Base-by-base conservation (phyloP, 2,797 vertebrate species). In the Sternotherus odoratus region DNA sequence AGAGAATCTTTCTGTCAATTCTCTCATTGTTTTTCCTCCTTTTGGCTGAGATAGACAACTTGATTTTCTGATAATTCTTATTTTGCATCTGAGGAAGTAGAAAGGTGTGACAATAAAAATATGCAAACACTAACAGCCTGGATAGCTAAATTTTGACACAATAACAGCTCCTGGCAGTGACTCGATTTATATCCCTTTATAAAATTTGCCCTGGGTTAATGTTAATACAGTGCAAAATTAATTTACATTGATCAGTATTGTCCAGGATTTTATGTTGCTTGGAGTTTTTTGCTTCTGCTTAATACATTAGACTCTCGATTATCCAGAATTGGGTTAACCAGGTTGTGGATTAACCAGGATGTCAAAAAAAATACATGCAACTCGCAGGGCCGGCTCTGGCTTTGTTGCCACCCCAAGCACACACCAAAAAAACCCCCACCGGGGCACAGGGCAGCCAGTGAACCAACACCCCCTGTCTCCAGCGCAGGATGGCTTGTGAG, bases 31-130 rank as follows among this genome's bases (percentile, higher is more conserved):
- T 75, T 48, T 75, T 24, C 8, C 28, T 74, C 16, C 63, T 69
- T 69, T 39, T 69, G 36, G 36, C 66, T 69, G 36, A 39, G 66
- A 69, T 5, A 12, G 19, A 69, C 66, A 69, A 69, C 36, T 69
- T 39, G 66, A 69, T 69, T 69, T 69, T 36, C 13, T 48, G 77
- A 10, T 1, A 11, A 5, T 0, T 50, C 33, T 5, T 12, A 16
- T 1, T 30, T 8, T 16, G 12, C 43, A 43, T 46, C 3, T 28
- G 39, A 2, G 5, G 15, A 2, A 46, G 6, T 16, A 3, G 7
- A 15, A 0, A 16, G 72, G 7, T 7, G 17, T 56, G 86, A 66
- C 79, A 79, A 74, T 4, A 48, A 6, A 2, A 3, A 1, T 24
- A 16, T 86, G 26, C 12, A 12, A 50, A 49, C 43, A 3, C 0